These are phyloP conservation scores for Hypomecis punctinalis DNA, from an alignment of 2,888 invertebrate species.

Conservation along the genomic window DNA sequence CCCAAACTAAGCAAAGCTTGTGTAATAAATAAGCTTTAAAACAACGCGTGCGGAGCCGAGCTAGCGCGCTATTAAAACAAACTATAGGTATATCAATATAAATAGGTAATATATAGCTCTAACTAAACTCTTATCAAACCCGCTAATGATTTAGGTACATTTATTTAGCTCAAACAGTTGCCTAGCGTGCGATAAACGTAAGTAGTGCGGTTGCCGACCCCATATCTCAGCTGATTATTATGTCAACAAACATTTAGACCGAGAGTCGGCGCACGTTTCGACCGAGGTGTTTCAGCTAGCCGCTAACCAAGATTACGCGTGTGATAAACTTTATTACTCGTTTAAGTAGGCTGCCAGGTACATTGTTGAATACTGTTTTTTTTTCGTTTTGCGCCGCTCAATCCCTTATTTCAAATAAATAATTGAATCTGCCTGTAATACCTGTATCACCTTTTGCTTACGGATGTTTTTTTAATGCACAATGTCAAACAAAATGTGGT, in stretches of 20 bases:
- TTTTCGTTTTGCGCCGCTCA: no score
- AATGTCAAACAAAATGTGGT: no score
- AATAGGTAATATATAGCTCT: background rate
- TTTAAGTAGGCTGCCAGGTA: background rate
- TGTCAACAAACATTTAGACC: slow-evolving; percentile 45
- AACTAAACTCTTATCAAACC: background rate
- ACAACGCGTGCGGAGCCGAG: no score
- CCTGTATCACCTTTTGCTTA: no score
- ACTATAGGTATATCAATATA: background rate
- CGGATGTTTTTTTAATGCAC: no score
- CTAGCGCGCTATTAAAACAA: background rate
- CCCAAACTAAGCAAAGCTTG: no score
- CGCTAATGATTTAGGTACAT: slow-evolving; percentile 24
- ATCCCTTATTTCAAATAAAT: no score
- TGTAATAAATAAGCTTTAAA: no score
- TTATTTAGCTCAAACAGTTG: slow-evolving; percentile 36
- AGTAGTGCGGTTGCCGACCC: slow-evolving; percentile 57
- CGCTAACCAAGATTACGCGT: slow-evolving; percentile 1
- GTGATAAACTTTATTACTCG: background rate
- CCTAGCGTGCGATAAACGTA: slow-evolving; percentile 39
- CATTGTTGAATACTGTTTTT: background rate
- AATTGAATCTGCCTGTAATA: no score
- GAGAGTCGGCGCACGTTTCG: slow-evolving; percentile 17
- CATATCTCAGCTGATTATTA: slow-evolving; percentile 57
- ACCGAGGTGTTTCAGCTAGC: slow-evolving; percentile 14